Conservation (phyloP, 2,888 invertebrate species). For the Ophraella communa region DNA sequence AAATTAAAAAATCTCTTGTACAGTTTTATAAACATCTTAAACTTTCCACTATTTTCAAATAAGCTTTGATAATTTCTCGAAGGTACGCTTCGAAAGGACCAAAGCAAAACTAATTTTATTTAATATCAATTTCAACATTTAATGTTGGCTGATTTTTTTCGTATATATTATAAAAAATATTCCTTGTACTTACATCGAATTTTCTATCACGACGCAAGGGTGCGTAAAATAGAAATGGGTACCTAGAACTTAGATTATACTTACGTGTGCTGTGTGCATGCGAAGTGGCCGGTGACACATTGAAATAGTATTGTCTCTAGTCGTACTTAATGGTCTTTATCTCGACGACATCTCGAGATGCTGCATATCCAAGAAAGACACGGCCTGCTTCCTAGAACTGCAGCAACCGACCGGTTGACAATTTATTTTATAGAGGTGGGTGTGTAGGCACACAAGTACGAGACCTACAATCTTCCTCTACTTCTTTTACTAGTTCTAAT, state of each 20-base stretch:
- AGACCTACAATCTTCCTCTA: conserved; percentile 31
- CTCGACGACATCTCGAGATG: conserved; percentile 55
- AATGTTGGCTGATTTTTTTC: too few relatives aligned
- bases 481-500: conserved; percentile 20
- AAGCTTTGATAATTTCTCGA: too few relatives aligned
- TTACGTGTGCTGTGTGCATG: conserved; percentile 23
- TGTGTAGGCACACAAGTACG: conserved; percentile 49
- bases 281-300: conserved; percentile 56
- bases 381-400: conserved; percentile 56
- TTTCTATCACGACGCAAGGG: not conserved
- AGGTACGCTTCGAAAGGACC: too few relatives aligned
- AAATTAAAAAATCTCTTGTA: too few relatives aligned
- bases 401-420: conserved; percentile 57
- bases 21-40: too few relatives aligned
- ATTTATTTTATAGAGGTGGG: conserved; percentile 61
- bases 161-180: not conserved
- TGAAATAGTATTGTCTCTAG: conserved; percentile 62
- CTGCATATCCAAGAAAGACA: conserved; percentile 26
- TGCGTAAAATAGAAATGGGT: not conserved
- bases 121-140: too few relatives aligned
- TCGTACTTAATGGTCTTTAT: conserved; percentile 62
- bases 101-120: too few relatives aligned
- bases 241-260: conserved; percentile 7
- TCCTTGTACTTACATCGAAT: not conserved
- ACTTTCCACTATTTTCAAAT: too few relatives aligned